Percentiles rank a stretch among this genome's conserved stretches.
Evolutionary conservation across 2,797 vertebrate genomes (phyloP).

Genomic region (Clarias laeviceps): DNA sequence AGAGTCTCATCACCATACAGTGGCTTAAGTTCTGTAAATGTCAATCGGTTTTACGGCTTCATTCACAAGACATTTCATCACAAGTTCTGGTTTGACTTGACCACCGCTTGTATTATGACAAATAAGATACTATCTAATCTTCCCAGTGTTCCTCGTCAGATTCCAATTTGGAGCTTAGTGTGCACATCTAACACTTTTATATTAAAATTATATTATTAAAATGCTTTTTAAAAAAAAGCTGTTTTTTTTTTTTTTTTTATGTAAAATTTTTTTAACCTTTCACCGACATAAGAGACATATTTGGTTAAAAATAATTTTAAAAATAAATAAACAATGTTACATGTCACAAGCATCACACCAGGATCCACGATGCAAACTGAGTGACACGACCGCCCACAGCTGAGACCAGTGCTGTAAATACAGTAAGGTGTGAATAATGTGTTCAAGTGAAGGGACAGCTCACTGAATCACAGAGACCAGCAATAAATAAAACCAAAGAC

Average conservation of each 20-base stretch:
- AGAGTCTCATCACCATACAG: too few species aligned
- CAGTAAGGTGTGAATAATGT: constrained; percentile 2
- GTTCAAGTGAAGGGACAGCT: background rate
- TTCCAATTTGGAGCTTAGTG: background rate
- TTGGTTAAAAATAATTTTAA: too few species aligned
- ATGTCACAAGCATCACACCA: background rate
- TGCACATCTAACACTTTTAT: background rate
- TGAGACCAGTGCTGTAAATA: constrained; percentile 4
- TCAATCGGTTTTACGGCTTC: too few species aligned
- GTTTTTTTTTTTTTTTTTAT: too few species aligned
- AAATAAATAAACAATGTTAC: too few species aligned
- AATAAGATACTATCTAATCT: background rate
- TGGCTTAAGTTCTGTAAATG: too few species aligned
- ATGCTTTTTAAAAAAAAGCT: too few species aligned
- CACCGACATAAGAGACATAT: too few species aligned
- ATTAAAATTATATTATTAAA: too few species aligned
- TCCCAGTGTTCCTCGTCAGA: background rate
- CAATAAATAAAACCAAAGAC: constrained; percentile 36
- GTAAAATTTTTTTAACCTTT: too few species aligned
- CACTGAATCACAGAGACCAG: background rate
- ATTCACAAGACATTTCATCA: too few species aligned
- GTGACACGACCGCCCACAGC: background rate
- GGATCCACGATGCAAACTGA: background rate
- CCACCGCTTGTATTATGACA: background rate
- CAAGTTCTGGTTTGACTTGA: too few species aligned